Base-by-base conservation (phyloP, 2,797 vertebrate genomes). In the Girardinus metallicus region DNA sequence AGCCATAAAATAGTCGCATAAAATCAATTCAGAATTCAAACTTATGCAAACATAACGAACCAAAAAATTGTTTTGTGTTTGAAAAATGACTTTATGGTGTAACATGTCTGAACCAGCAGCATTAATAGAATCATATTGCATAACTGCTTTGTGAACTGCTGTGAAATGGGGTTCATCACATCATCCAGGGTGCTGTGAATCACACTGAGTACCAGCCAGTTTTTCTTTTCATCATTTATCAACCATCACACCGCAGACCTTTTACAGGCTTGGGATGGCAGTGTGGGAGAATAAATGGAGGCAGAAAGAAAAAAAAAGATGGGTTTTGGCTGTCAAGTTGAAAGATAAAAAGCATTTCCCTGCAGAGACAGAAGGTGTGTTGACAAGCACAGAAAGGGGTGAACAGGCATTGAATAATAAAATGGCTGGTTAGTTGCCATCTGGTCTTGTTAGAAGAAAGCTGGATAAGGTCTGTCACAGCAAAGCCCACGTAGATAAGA, bases 321-420 rank as follows among this genome's bases (percentile, higher is more conserved):
- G 75, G 36, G 46, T 57, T 84, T 51, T 81, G 79, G 80, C 46
- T 71, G 80, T 75, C 31, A 39, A 55, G 76, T 44, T 73, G 74
- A 80, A 81, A 49, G 77, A 57, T 57, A 79, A 81, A 80, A 73
- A 73, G 72, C 49, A 60, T 90, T 85, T 86, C 84, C 85, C 86
- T 85, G 60, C 66, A 78, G 87, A 60, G 44, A 75, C 36, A 64
- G 80, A 75, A 60, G 51, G 83, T 86, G 84, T 76, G 43, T 90
- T 92, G 91, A 93, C 86, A 91, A 87, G 90, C 36, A 76, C 51
- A 85, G 83, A 75, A 85, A 85, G 84, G 77, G 87, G 53, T 13
- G 39, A 83, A 81, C 85, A 79, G 77, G 70, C 74, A 74, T 77
- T 87, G 89, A 94, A 93, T 93, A 90, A 92, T 91, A 90, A 89